Evolutionary conservation across 2,888 invertebrate species (phyloP), one percentile per base, ranked within the genome.

Genomic region (Catocala fraxini): DNA sequence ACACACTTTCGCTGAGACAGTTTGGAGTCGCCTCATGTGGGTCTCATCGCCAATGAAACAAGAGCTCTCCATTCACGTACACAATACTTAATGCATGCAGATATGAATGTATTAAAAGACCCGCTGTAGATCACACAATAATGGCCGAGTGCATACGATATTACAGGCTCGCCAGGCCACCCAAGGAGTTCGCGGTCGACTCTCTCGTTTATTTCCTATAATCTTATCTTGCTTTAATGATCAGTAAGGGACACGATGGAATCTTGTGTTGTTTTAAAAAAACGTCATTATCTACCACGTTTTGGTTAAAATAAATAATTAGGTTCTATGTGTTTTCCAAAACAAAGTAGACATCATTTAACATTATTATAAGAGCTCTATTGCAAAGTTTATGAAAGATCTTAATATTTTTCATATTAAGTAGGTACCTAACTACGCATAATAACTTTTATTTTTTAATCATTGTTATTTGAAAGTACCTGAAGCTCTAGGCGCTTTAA

Each of bases 1-100:
- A 86, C 89, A 90, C 89, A 92, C 92, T 93, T 93, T 93, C 92
- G 89, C 92, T 88, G 89, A 90, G 92, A 92, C 91, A 90, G 88
- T 89, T 89, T 88, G 85, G 85, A 88, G 85, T 87, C 89, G 68
- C 45, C 59, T 63, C 66, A 82, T 78, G 79, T 75, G 73, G 63
- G 63, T 68, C 61, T 62, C 59, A 51, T 68, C 61, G 66, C 88
- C 88, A 88, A 63, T 76, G 51, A 64, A 73, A 51, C 61, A 60
- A 81, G 89, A 83, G 69, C 89, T 77, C 34, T 49, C 65, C 67
- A 47, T 51, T 68, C 48, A 57, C 64, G 59, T 51, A 60, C 64
- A 76, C 70, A 64, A 71, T 77, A 63, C 67, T 69, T 71, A 63
- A 74, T 61, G 63, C 69, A 66, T 60, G 53, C 57, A 57, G 57